Base-by-base conservation (phyloP, 2,888 invertebrate genomes). In the Polydrusus cervinus region DNA sequence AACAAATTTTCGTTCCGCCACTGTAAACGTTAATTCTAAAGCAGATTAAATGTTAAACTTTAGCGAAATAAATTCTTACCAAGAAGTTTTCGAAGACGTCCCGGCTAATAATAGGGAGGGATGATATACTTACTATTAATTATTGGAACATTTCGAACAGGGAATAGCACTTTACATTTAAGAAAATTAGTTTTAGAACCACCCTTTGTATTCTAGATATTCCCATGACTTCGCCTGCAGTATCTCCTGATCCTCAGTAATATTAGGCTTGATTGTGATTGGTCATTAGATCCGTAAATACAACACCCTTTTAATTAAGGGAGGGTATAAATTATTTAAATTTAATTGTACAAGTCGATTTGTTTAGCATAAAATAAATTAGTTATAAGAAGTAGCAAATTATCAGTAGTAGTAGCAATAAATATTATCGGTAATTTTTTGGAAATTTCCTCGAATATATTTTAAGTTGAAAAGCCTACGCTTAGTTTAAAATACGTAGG, bases 41-140 rank as follows among this genome's bases (percentile, higher is more conserved):
- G 71, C 74, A 71, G 74, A 75, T 75, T 75, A 75, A 71, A 75
- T 68, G 74, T 75, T 75, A 75, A 75, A 75, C 57, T 75, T 75
- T 70, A 75, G 57, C 66, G 71, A 70, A 75, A 75, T 75, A 75
- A 75, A 75, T 75, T 75, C 51, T 53, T 40, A 66, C 70, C 62
- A 57, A 49, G 69, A 62, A 74, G 34, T 77, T 71, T 67, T 55
- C 64, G 71, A 81, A 81, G 81, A 80, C 81, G 80, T 81, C 82
- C 79, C 81, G 77, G 74, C 71, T 79, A 81, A 80, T 82, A 83
- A 82, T 81, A 79, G 82, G 79, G 79, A 78, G 79, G 79, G 79
- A 80, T 84, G 83, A 82, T 84, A 82, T 81, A 81, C 83, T 83
- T 81, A 81, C 83, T 83, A 83, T 84, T 83, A 84, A 84, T 84